Percentiles rank a stretch among this genome's conserved stretches.
These are phyloP conservation scores for Musca vetustissima DNA, from an alignment of 1,140 invertebrate genomes.

Conservation along the genomic window DNA sequence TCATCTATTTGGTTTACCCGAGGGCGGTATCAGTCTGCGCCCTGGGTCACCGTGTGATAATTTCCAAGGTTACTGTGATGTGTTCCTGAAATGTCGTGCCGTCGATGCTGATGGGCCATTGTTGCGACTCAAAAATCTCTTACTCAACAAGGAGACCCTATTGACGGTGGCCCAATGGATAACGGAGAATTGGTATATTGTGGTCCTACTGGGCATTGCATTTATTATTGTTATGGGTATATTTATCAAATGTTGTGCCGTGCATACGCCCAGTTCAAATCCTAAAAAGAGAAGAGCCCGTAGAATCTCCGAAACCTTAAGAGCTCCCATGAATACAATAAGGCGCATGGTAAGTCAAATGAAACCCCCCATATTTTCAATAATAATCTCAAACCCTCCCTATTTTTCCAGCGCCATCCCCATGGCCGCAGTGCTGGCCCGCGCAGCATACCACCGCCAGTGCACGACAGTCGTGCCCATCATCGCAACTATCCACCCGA, in stretches of 20 bases:
- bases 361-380: too few relatives aligned
- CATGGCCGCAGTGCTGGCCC: conserved; percentile 56
- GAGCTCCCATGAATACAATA: conserved; percentile 85
- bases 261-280: conserved; percentile 97
- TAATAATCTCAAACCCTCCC: conserved; percentile 5
- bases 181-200: conserved; percentile 96
- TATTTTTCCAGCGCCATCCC: conserved; percentile 57
- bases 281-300: conserved; percentile 87
- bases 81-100: conserved; percentile 94
- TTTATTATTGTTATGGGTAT: conserved; percentile 95
- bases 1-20: conserved; percentile 70
- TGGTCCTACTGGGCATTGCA: conserved; percentile 85
- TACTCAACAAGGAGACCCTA: conserved; percentile 91
- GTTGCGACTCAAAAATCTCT: conserved; percentile 92
- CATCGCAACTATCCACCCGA: conserved; percentile 42
- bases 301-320: conserved; percentile 82
- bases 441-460: conserved; percentile 59
- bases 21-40: conserved; percentile 84
- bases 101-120: conserved; percentile 98
- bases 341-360: conserved; percentile 66
- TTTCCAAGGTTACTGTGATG: conserved; percentile 97
- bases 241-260: conserved; percentile 99
- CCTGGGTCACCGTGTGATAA: conserved; percentile 98
- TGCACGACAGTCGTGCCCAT: conserved; percentile 36
- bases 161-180: conserved; percentile 85